These are phyloP conservation scores for Betta splendens DNA, from an alignment of 2,797 vertebrate species.

Conservation along the genomic window DNA sequence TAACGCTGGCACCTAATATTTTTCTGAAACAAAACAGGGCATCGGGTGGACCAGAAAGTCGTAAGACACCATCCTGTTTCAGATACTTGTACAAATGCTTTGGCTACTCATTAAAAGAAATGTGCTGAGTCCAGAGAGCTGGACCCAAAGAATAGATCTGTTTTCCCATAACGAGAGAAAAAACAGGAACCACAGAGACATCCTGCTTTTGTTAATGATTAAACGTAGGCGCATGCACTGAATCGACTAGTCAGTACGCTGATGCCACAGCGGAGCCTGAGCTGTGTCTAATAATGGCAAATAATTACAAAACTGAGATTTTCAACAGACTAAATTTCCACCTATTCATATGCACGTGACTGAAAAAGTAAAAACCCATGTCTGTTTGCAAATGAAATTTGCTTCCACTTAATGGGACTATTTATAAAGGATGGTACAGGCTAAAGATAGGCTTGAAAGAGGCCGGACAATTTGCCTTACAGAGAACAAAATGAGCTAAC, in stretches of 20 bases:
- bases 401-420: neutral
- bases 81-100: neutral
- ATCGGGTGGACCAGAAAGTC: neutral
- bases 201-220: slow-evolving; percentile 49
- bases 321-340: neutral
- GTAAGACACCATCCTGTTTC: slow-evolving; percentile 7
- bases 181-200: slow-evolving; percentile 25
- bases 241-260: neutral
- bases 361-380: neutral
- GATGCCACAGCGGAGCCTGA: fast-evolving
- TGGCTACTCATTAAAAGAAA: slow-evolving; percentile 3
- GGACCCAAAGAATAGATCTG: neutral
- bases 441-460: slow-evolving; percentile 13
- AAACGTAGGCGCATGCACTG: neutral
- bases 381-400: neutral
- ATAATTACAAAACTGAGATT: neutral
- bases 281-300: neutral
- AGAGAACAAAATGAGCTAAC: slow-evolving; percentile 5
- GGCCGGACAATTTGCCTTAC: neutral
- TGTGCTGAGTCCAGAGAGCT: slow-evolving; percentile 17
- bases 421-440: neutral
- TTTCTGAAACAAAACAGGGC: neutral
- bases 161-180: slow-evolving; percentile 10
- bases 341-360: neutral
- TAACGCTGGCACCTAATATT: neutral